Percentiles rank a stretch among this genome's conserved stretches.
Evolutionary conservation across 2,888 invertebrate species (phyloP).

Genomic region (Ellobium chinense): DNA sequence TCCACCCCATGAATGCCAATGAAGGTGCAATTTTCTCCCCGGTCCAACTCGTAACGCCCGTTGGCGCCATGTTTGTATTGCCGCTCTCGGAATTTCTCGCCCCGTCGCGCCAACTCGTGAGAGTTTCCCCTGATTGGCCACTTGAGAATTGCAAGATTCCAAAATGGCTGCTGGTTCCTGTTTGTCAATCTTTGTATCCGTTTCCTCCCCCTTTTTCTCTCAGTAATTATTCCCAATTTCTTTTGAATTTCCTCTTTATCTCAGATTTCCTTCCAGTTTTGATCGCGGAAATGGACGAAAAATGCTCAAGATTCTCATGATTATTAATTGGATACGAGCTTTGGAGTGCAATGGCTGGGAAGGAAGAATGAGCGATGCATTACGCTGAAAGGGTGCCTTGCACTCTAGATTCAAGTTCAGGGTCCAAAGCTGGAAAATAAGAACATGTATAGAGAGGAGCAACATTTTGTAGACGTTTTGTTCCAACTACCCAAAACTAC

Average conservation of each 20-base stretch:
- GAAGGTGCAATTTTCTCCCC: slow-evolving; percentile 41
- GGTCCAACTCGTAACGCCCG: slow-evolving; percentile 35
- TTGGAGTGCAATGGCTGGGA: no score
- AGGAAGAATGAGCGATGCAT: no score
- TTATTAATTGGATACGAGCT: background rate
- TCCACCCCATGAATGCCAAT: slow-evolving; percentile 45
- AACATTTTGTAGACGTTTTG: no score
- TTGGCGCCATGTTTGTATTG: slow-evolving; percentile 45
- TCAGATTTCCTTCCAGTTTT: background rate
- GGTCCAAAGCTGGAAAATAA: no score
- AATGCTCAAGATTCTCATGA: background rate
- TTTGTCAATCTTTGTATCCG: slow-evolving; percentile 43
- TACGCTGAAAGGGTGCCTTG: no score
- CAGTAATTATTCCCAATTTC: slow-evolving; percentile 27
- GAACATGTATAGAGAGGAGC: no score
- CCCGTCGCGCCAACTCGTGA: slow-evolving; percentile 41
- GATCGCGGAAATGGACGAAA: slow-evolving; percentile 1
- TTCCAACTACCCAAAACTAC: no score
- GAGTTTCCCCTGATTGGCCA: slow-evolving; percentile 40
- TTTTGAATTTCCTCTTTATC: slow-evolving; percentile 23
- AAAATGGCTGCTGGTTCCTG: slow-evolving; percentile 38
- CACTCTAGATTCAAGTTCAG: no score
- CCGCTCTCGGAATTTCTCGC: slow-evolving; percentile 47
- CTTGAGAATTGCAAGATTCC: slow-evolving; percentile 44
- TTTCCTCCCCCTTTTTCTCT: slow-evolving; percentile 8